Evolutionary conservation across 1,140 invertebrate species (phyloP), one percentile per base, ranked within the genome.

Genomic region (Bombus terrestris): DNA sequence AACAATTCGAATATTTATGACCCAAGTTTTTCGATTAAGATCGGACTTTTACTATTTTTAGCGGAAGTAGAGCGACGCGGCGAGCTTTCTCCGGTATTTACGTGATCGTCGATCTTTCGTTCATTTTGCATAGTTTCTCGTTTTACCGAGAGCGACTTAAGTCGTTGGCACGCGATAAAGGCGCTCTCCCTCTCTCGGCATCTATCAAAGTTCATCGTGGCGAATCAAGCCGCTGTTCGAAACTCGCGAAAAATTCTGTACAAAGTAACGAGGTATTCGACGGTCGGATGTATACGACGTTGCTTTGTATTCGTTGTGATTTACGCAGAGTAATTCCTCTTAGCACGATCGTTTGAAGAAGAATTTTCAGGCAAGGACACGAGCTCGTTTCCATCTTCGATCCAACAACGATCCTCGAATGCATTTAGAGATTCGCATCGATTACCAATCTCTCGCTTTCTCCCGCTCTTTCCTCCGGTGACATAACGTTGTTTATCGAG

Each of bases 361-460:
- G 13, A 18, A 68, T 35, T 22, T 15, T 13, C 12, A 64, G 28
- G 5, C 62, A 6, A 13, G 0, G 5, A 3, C 62, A 2, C n/a
- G n/a, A 6, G 12, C 28, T 81, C 3, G n/a, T 41, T 12, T 18
- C 6, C 10, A 1, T 18, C 25, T 5, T 41, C 62, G n/a, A 32
- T 32, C 77, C 13, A 22, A 3, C 10, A 41, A 47, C 41, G 28
- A 41, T 35, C 22, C 10, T 37, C 47, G 37, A 82, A n/a, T 13
- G 13, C 32, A 18, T 66, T 66, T 37, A 28, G 37, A 22, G n/a
- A 32, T n/a, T 59, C 12, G 35, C 22, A 25, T 25, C 25, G 41
- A 53, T 82, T 66, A 66, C 59, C 81, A 32, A 53, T 53, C 41
- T 32, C 25, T 37, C 59, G 57, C 32, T 82, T 82, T 74, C 71